Evolutionary conservation across 2,797 vertebrate genomes (phyloP).

Genomic region (Gymnothorax javanicus): DNA sequence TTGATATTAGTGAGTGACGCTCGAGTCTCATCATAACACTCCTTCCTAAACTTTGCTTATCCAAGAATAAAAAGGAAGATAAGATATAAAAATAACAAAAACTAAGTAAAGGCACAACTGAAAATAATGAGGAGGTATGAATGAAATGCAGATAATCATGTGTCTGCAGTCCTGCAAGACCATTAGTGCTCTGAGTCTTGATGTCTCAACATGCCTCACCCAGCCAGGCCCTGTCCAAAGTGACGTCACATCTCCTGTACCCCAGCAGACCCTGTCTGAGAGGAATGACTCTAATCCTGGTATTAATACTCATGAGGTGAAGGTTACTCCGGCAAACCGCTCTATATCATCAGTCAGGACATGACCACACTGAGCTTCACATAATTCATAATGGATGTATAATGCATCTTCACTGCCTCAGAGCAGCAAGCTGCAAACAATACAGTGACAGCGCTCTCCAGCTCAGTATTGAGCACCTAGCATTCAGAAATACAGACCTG

Average conservation of each 20-base stretch:
- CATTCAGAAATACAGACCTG: not conserved
- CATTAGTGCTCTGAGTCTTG: too few species aligned
- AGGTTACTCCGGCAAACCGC: not conserved
- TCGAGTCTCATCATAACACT: too few species aligned
- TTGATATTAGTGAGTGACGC: too few species aligned
- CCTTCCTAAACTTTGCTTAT: too few species aligned
- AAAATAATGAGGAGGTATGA: too few species aligned
- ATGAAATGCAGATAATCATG: too few species aligned
- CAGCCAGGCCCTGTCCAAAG: not conserved
- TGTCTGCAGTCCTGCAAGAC: too few species aligned
- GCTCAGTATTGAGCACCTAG: not conserved
- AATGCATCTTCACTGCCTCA: not conserved
- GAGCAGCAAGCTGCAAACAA: not conserved
- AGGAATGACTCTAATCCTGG: not conserved
- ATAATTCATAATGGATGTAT: not conserved
- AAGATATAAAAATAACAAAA: too few species aligned
- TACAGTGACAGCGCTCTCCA: not conserved
- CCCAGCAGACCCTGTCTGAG: not conserved
- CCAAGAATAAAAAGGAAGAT: too few species aligned
- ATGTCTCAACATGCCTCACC: not conserved
- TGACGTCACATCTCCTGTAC: not conserved
- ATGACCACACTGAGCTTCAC: not conserved
- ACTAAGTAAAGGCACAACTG: too few species aligned
- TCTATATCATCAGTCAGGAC: not conserved
- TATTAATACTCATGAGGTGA: not conserved